Base-by-base conservation (phyloP, 2,113 vertebrate species). In the Caranx ignobilis region DNA sequence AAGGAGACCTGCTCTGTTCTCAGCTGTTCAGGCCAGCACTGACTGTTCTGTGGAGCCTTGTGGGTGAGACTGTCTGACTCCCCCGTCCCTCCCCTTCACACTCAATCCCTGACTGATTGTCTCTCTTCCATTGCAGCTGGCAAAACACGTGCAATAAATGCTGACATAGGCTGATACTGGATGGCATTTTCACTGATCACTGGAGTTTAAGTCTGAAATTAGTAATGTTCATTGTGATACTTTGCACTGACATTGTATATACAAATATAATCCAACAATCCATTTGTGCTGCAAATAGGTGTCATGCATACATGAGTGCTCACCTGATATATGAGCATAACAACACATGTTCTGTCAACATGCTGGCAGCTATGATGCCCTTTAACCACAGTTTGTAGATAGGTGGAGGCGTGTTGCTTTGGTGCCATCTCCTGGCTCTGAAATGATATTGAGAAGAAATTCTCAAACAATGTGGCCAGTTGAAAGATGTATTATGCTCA, bases 1-100 rank as follows among this genome's bases (percentile, higher is more conserved):
- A 86, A 86, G 87, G 79, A 91, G 85, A 87, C 84, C 85, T 69
- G 88, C 79, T 88, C 91, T 79, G 81, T 70, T 88, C 89, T 89
- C 92, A 88, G 90, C 92, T 93, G 91, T 73, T 90, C 62, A 76
- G 60, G 74, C 82, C 86, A 81, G 89, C 21, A 83, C 84, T 84
- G 72, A 87, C 84, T 89, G 90, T 84, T 87, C 84, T 85, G 71
- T 90, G 74, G 56, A 79, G 75, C 56, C 43, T 72, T 75, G 87
- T 84, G 81, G 65, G 85, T 83, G 80, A 86, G 74, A 57, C 78
- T 71, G 71, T 70, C 78, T 82, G 73, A 61, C 69, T 31, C 67
- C 77, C 87, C 65, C 63, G 8, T 19, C 81, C 47, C 61, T 31
- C 82, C 48, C 62, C 55, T 68, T 39, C 63, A 34, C 9, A 19